A percentile compares a stretch with the other conserved stretches of the same genome.
Conservation (phyloP, 2,888 invertebrate genomes). For the Pandemis heparana region DNA sequence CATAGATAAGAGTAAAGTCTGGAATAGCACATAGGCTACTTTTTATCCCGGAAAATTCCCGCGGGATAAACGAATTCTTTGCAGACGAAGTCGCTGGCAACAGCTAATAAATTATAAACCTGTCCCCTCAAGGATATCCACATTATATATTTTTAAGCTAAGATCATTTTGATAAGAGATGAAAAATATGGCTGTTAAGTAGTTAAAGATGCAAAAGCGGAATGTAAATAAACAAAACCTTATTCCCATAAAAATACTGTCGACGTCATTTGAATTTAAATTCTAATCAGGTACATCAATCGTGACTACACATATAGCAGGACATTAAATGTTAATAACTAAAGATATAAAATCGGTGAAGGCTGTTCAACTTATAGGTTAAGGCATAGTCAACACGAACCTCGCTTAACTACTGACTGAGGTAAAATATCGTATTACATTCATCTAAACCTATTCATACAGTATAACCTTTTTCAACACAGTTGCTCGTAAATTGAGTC, state of each 20-base stretch:
- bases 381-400: conserved; percentile 20
- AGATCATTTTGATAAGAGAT: conserved; percentile 12
- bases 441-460: neutral
- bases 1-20: too few species aligned
- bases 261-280: conserved; percentile 31
- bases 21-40: too few species aligned
- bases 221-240: conserved; percentile 38
- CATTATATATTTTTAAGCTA: neutral
- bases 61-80: too few species aligned
- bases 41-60: too few species aligned
- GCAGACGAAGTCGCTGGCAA: too few species aligned
- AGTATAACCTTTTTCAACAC: neutral
- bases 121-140: neutral
- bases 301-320: conserved; percentile 57
- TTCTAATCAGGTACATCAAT: conserved; percentile 56
- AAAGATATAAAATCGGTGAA: conserved; percentile 57
- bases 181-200: conserved; percentile 8
- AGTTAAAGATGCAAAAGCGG: neutral
- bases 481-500: too few species aligned
- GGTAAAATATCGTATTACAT: conserved; percentile 3
- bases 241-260: conserved; percentile 31
- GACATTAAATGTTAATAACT: conserved; percentile 55
- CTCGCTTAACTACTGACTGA: neutral
- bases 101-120: neutral
- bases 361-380: conserved; percentile 47